Conservation (phyloP, 2,113 vertebrate species). For the Proterorhinus semilunaris region DNA sequence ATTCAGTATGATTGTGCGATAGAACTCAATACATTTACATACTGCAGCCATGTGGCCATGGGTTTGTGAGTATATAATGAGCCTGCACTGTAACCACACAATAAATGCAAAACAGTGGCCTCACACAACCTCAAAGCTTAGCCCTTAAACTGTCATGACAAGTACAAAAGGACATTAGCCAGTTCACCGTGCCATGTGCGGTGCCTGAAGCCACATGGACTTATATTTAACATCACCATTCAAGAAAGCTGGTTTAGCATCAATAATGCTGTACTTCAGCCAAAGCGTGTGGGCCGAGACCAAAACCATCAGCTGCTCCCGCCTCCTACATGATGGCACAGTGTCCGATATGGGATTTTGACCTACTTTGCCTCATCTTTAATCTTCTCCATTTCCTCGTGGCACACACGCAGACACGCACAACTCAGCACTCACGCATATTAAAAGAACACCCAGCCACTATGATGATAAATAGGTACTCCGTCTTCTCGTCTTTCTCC, state of each 20-base stretch:
- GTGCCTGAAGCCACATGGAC: not conserved
- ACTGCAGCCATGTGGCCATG: too few relatives aligned
- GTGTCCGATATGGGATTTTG: conserved; percentile 52
- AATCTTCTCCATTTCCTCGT: conserved; percentile 33
- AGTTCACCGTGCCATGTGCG: not conserved
- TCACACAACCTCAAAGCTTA: not conserved
- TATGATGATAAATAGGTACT: conserved; percentile 58
- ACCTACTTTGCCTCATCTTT: conserved; percentile 63
- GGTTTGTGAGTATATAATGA: too few relatives aligned
- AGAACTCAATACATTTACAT: too few relatives aligned
- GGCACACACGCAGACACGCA: conserved; percentile 24
- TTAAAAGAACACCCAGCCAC: conserved; percentile 61
- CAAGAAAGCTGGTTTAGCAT: conserved; percentile 6
- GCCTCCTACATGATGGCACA: conserved; percentile 38
- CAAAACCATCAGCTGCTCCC: conserved; percentile 32
- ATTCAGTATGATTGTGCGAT: too few relatives aligned
- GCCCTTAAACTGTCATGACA: too few relatives aligned
- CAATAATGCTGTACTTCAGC: conserved; percentile 27
- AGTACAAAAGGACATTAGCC: not conserved
- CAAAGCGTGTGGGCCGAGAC: conserved; percentile 27
- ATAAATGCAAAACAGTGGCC: not conserved
- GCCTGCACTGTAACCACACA: not conserved
- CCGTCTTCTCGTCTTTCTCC: not conserved
- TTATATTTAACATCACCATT: not conserved
- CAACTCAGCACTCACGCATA: conserved; percentile 58